A percentile compares a stretch with the other conserved stretches of the same genome.
Evolutionary conservation across 2,888 invertebrate species (phyloP).

Genomic region (Cerceris rybyensis): DNA sequence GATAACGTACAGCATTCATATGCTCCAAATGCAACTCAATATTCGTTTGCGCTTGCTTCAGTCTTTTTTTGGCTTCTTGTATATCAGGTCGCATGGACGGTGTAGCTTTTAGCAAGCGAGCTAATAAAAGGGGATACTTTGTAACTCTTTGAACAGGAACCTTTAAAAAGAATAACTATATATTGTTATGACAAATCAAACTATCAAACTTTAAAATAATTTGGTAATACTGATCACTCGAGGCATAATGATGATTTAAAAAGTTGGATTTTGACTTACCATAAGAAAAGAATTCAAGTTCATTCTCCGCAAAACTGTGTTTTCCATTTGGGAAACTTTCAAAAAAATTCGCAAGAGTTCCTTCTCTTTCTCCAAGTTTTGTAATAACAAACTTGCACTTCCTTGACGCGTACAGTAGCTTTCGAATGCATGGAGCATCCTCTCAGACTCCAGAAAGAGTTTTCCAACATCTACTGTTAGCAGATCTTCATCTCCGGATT

Average conservation of each 20-base stretch:
- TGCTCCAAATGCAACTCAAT: constrained; percentile 96
- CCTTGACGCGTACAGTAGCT: constrained; percentile 97
- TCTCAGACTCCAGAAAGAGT: constrained; percentile 93
- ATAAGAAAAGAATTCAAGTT: constrained; percentile 98
- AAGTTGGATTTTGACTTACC: constrained; percentile 83
- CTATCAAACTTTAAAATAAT: too few species aligned
- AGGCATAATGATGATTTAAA: background rate
- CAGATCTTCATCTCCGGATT: constrained; percentile 87
- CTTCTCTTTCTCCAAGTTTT: constrained; percentile 96
- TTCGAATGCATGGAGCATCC: constrained; percentile 97
- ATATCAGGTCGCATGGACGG: constrained; percentile 87
- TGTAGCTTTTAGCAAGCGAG: constrained; percentile 94
- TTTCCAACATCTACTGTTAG: constrained; percentile 95
- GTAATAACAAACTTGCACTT: constrained; percentile 92
- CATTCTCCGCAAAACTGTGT: constrained; percentile 95
- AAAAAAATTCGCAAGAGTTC: constrained; percentile 96
- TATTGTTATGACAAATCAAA: too few species aligned
- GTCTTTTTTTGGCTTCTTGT: constrained; percentile 90
- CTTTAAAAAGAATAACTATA: constrained; percentile 80
- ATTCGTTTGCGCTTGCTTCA: constrained; percentile 94
- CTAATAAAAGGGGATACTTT: constrained; percentile 96
- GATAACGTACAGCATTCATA: constrained; percentile 89
- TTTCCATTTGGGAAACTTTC: constrained; percentile 98
- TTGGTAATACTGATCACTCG: too few species aligned
- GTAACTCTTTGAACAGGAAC: constrained; percentile 98